A percentile compares a stretch with the other conserved stretches of the same genome.
Conservation (phyloP, 2,797 vertebrate genomes). For the Percopsis omiscomaycus region DNA sequence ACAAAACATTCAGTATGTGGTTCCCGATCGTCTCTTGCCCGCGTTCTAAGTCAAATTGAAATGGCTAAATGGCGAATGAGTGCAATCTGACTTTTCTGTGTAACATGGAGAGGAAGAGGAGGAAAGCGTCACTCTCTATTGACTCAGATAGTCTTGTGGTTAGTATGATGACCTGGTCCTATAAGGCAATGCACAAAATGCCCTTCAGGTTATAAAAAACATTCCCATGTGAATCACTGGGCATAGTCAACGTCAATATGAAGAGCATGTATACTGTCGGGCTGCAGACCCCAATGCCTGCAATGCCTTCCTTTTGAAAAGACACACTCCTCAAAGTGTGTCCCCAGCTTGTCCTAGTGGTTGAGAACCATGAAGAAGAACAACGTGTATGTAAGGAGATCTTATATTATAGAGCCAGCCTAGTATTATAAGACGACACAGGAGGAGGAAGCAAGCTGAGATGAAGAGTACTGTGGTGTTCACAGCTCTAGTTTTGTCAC, state of each 20-base stretch:
- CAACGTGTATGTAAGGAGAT: neutral
- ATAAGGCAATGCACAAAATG: neutral
- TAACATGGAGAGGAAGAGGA: neutral
- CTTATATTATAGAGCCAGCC: no score
- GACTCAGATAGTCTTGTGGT: slow-evolving; percentile 61
- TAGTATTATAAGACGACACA: neutral
- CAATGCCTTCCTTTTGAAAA: slow-evolving; percentile 2
- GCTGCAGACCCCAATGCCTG: slow-evolving; percentile 26
- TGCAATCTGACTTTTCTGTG: no score
- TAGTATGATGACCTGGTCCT: slow-evolving; percentile 13
- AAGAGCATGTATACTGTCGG: neutral
- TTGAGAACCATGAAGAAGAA: neutral
- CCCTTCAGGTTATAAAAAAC: slow-evolving; percentile 2
- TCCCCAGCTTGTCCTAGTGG: neutral
- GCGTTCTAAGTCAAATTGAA: neutral
- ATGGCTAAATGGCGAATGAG: slow-evolving; percentile 1
- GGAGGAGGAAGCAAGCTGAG: slow-evolving; percentile 4
- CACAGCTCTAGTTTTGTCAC: neutral
- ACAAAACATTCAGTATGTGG: slow-evolving; percentile 6
- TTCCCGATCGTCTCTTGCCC: neutral
- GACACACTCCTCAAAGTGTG: neutral
- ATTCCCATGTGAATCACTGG: slow-evolving; percentile 20
- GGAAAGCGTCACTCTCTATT: slow-evolving; percentile 10
- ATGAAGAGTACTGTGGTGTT: neutral
- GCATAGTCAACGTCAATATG: slow-evolving; percentile 27